A percentile compares a stretch with the other conserved stretches of the same genome.
These are phyloP conservation scores for Hypercompe scribonia DNA, from an alignment of 2,888 invertebrate genomes.

Conservation along the genomic window DNA sequence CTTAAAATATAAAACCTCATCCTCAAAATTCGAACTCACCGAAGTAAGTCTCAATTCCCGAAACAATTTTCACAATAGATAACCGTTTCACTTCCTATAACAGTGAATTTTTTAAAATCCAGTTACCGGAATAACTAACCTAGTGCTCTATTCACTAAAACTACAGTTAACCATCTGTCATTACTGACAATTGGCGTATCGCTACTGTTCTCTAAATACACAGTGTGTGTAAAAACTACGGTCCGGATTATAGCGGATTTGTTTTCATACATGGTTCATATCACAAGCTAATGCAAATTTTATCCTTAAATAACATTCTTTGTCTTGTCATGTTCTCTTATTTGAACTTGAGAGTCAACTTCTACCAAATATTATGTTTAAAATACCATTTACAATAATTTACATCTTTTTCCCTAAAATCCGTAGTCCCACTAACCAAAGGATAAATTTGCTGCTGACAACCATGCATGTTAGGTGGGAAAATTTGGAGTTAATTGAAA, in stretches of 20 bases:
- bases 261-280: not conserved
- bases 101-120: constrained; percentile 33
- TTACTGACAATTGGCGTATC: constrained; percentile 37
- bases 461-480: no score
- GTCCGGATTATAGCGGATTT: constrained; percentile 25
- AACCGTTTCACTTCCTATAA: constrained; percentile 40
- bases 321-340: not conserved
- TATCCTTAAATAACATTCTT: not conserved
- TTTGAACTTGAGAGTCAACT: not conserved
- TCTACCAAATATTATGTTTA: not conserved
- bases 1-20: not conserved
- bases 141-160: constrained; percentile 45
- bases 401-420: no score
- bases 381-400: not conserved
- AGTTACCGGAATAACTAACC: constrained; percentile 41
- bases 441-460: no score
- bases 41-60: not conserved
- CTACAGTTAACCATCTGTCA: constrained; percentile 48
- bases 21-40: not conserved
- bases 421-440: no score
- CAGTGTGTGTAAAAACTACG: constrained; percentile 26
- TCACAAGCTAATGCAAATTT: not conserved
- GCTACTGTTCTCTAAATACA: constrained; percentile 42
- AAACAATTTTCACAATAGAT: constrained; percentile 10
- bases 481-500: no score